phyloP scores from a whole-genome alignment of 1,140 invertebrate species.

The Aleiodes sp. region DNA sequence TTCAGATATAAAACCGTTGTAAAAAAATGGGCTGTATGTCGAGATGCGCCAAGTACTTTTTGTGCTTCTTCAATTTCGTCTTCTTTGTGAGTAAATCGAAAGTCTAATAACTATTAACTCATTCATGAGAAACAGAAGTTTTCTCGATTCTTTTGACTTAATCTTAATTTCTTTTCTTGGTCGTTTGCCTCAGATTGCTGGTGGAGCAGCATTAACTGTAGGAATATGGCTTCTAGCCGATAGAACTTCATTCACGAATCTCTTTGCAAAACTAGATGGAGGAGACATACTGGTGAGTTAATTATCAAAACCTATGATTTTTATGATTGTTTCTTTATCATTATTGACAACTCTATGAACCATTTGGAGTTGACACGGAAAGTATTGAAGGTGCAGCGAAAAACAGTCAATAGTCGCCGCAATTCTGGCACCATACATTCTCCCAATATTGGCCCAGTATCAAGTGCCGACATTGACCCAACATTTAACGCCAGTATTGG shows the following conservation, averaged over 20 bases:
- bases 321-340: background rate
- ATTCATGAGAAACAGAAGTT: constrained; percentile 12
- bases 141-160: background rate
- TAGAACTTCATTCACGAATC: constrained; percentile 68
- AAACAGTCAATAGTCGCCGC: too few relatives aligned
- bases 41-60: constrained; percentile 76
- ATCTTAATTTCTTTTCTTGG: background rate
- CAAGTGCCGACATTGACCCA: too few relatives aligned
- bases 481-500: too few relatives aligned
- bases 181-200: constrained; percentile 72
- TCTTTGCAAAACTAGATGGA: constrained; percentile 3
- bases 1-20: constrained; percentile 45
- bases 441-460: too few relatives aligned
- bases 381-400: too few relatives aligned
- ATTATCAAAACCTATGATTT: background rate
- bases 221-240: constrained; percentile 82
- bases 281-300: background rate
- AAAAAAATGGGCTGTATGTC: constrained; percentile 66
- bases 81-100: constrained; percentile 77
- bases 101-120: constrained; percentile 19
- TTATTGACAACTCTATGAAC: background rate
- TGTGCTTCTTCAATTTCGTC: constrained; percentile 80
- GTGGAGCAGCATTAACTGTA: constrained; percentile 76
- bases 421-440: too few relatives aligned
- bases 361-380: too few relatives aligned